Percentiles rank a stretch among this genome's conserved stretches.
Conservation (phyloP, 2,797 vertebrate genomes). For the Pseudochromis fuscus region DNA sequence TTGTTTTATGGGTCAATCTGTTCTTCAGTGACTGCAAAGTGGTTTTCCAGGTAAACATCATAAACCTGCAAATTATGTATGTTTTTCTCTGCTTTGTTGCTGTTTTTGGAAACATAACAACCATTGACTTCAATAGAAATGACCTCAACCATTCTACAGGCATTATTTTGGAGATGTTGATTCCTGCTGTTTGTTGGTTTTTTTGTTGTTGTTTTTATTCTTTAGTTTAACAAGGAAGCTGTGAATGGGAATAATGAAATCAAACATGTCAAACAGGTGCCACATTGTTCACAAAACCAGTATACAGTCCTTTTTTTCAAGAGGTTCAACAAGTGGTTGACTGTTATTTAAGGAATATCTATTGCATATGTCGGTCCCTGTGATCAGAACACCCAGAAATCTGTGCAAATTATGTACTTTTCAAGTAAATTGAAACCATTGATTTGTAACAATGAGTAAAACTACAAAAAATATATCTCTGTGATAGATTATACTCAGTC, state of each 20-base stretch:
- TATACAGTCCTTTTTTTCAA: not conserved
- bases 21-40: not conserved
- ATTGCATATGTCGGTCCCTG: not conserved
- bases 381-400: not conserved
- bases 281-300: not conserved
- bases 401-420: not conserved
- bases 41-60: not conserved
- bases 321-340: not conserved
- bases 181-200: not conserved
- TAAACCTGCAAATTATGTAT: not conserved
- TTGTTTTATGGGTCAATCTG: not conserved
- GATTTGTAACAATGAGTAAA: not conserved
- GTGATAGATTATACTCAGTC: not conserved
- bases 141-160: not conserved
- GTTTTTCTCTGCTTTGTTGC: not conserved
- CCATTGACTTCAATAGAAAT: not conserved
- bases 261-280: conserved; percentile 17
- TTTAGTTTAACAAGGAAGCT: not conserved
- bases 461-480: not conserved
- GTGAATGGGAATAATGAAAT: not conserved
- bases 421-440: not conserved
- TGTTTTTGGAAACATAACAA: not conserved
- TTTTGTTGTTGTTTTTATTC: too few relatives aligned
- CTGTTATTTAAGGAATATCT: not conserved
- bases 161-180: not conserved